phyloP scores from a whole-genome alignment of 2,888 invertebrate genomes.

The Scaptomyza tumidula region DNA sequence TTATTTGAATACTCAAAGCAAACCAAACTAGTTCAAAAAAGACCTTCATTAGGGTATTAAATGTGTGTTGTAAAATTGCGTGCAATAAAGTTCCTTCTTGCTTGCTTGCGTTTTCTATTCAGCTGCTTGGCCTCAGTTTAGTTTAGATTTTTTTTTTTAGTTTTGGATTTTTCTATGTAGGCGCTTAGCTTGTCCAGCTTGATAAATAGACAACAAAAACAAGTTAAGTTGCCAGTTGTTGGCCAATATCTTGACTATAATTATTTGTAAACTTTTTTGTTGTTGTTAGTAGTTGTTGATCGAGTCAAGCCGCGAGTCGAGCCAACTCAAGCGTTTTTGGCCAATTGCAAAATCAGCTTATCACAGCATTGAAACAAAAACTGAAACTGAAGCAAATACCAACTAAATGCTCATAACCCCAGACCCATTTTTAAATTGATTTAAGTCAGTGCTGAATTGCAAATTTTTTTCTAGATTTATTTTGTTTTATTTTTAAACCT shows the following conservation, averaged over 20 bases:
- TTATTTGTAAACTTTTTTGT: slow-evolving; percentile 59
- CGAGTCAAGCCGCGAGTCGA: slow-evolving; percentile 16
- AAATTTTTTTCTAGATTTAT: no score
- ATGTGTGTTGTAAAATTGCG: neutral
- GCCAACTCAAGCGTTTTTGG: slow-evolving; percentile 23
- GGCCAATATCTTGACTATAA: slow-evolving; percentile 66
- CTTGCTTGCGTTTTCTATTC: slow-evolving; percentile 5
- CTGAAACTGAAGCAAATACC: slow-evolving; percentile 9
- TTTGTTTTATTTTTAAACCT: no score
- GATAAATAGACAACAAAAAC: slow-evolving; percentile 34
- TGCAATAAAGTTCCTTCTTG: neutral
- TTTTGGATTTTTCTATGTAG: slow-evolving; percentile 29
- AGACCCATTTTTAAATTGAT: slow-evolving; percentile 10
- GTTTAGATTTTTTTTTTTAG: slow-evolving; percentile 20
- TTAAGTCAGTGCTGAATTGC: no score
- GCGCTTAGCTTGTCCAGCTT: slow-evolving; percentile 38
- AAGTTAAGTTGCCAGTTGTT: slow-evolving; percentile 42
- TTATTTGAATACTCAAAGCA: neutral
- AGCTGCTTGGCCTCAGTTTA: slow-evolving; percentile 27
- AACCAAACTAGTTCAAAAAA: neutral
- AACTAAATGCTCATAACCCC: slow-evolving; percentile 15
- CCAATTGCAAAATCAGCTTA: slow-evolving; percentile 59
- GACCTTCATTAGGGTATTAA: slow-evolving; percentile 5
- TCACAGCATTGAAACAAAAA: slow-evolving; percentile 25
- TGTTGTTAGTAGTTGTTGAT: slow-evolving; percentile 31